Base-by-base conservation (phyloP, 1,140 invertebrate species). In the Aricia agestis region DNA sequence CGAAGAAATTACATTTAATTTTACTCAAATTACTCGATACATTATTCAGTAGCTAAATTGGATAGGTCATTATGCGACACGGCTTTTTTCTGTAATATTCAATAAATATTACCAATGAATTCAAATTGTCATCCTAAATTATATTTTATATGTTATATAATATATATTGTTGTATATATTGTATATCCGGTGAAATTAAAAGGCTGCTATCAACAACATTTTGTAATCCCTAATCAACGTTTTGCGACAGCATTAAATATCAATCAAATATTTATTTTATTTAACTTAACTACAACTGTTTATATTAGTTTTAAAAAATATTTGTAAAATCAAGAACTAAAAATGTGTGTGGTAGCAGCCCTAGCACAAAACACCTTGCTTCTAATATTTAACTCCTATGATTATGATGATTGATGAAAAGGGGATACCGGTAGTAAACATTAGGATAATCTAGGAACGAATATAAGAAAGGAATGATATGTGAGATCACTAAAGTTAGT, bases 61-160 rank as follows among this genome's bases (percentile, higher is more conserved):
- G 45, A 52, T 52, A 15, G 13, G 13, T 52, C 10, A 52, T 52
- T 52, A 52, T 52, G 45, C 45, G 10, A 1, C 11, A 52, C 45
- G 36, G 36, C 5, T 36, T 36, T 36, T 52, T 52, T 52, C 10
- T 1, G 0, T 52, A 52, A 52, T 52, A 52, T 52, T 52, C 1
- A 52, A 52, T 52, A 52, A 52, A 52, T 52, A 52, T 15, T 52
- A 52, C 45, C 45, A 52, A 52, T 52, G 45, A 52, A 52, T 52
- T 52, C 45, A 52, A 52, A 52, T 52, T 52, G 45, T 52, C 45
- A 52, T 15, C 9, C 13, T 52, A 15, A 15, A 52, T 36, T 7
- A 36, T 52, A 52, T 52, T 25, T 25, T 52, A 52, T 52, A 52
- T 15, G 5, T 52, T 52, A 15, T 52, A 52, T 52, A 13, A 9